Conservation (phyloP, 2,888 invertebrate species). For the Lypha dubia region DNA sequence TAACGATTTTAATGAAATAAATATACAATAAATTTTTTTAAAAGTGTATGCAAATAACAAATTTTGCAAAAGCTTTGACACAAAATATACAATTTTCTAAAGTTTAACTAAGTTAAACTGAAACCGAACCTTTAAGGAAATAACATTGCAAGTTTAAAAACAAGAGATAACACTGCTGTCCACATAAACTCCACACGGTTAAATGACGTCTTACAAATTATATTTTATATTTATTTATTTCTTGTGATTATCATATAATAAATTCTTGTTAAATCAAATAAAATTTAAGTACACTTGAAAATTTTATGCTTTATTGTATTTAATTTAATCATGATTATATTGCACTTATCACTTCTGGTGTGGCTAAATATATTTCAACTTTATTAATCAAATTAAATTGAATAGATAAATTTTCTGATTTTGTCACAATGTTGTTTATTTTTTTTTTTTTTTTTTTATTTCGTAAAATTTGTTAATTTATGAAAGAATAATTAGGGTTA, state of each 20-base stretch:
- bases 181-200: constrained; percentile 11
- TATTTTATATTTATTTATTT: not conserved
- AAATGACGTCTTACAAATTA: constrained; percentile 15
- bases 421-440: not conserved
- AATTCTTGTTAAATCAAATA: no score
- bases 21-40: not conserved
- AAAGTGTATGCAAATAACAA: not conserved
- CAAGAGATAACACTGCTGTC: not conserved
- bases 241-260: not conserved
- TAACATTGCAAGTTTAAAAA: not conserved
- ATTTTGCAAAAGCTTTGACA: no score
- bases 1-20: not conserved
- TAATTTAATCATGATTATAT: not conserved
- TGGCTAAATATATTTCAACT: not conserved
- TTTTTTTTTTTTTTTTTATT: no score
- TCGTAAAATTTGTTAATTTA: not conserved
- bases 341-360: not conserved
- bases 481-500: not conserved
- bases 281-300: not conserved
- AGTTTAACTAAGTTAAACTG: not conserved
- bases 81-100: no score
- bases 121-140: not conserved
- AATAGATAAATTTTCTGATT: constrained; percentile 23
- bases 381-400: not conserved
- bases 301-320: not conserved